Evolutionary conservation across 2,888 invertebrate species (phyloP), one percentile per base, ranked within the genome.

Genomic region (Pandemis heparana): DNA sequence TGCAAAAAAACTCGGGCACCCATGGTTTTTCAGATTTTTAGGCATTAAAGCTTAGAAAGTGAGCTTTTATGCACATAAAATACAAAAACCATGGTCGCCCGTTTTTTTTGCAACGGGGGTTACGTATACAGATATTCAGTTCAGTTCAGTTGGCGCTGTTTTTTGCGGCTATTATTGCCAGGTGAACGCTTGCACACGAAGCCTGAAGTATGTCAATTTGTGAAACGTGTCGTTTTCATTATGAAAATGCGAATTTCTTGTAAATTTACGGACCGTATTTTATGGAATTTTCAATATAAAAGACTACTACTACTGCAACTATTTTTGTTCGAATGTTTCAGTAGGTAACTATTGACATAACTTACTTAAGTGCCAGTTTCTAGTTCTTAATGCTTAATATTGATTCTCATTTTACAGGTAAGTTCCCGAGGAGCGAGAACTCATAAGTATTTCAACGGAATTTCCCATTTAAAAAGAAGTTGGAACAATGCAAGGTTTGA

Each of bases 321-420:
- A 41, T 9, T 8, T 6, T 8, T 41, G 9, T 41, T 41, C 4
- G 7, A 41, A 41, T 14, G 5, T 9, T 53, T 18, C 18, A 53
- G 8, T 53, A 53, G n/a, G n/a, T n/a, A 53, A 9, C 53, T 3
- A 53, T 53, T 18, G 7, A 14, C 18, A 4, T 16, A 7, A n/a
- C 16, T 18, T 16, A 9, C 9, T 53, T 18, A 9, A 7, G 9
- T 18, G 4, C 18, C 4, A 43, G 43, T 60, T 62, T 5, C 4
- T 62, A 41, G 41, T 41, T 18, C 12, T 5, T 10, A 16, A 43
- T 43, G 41, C 43, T 70, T 66, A 74, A 38, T 23, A 38, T 46
- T 61, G n/a, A 32, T 86, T 82, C 84, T 79, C 78, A 76, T 88
- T 87, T 89, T 88, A 23, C 91, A 91, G 92, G 92, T 91, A 92